Conservation (phyloP, 2,888 invertebrate genomes). For the Cynaeus angustus region DNA sequence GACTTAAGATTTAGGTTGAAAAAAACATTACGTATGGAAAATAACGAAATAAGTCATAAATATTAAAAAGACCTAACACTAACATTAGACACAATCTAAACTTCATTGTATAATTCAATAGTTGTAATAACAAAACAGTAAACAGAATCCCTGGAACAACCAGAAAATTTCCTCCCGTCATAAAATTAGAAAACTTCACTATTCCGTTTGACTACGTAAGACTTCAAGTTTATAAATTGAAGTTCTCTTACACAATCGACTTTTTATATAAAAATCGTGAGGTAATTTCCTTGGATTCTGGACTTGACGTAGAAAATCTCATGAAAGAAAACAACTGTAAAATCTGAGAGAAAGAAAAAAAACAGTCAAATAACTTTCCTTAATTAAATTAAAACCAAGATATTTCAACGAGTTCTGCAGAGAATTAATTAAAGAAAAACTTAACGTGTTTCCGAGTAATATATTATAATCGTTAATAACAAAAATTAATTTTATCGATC, state of each 20-base stretch:
- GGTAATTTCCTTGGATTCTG: constrained; percentile 42
- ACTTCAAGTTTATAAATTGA: constrained; percentile 19
- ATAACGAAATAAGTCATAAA: not conserved
- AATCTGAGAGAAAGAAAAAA: constrained; percentile 53
- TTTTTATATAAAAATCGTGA: constrained; percentile 36
- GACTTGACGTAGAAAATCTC: constrained; percentile 40
- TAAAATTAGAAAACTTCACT: not conserved
- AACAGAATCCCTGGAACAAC: not conserved
- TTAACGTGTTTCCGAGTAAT: constrained; percentile 66
- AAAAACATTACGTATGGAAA: not conserved
- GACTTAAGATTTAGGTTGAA: too few species aligned
- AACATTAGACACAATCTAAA: not conserved
- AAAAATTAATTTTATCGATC: constrained; percentile 70
- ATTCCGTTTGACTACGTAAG: too few species aligned
- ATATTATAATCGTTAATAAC: constrained; percentile 71
- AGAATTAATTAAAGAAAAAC: constrained; percentile 70
- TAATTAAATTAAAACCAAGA: constrained; percentile 69
- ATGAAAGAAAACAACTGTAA: constrained; percentile 56
- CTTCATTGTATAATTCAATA: not conserved
- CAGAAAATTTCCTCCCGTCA: not conserved
- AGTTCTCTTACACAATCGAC: constrained; percentile 37
- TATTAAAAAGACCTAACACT: not conserved
- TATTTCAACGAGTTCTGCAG: constrained; percentile 60
- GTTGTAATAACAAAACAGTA: not conserved
- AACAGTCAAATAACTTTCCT: constrained; percentile 62